Conservation (phyloP, 2,888 invertebrate genomes). For the Oasisia sp. region DNA sequence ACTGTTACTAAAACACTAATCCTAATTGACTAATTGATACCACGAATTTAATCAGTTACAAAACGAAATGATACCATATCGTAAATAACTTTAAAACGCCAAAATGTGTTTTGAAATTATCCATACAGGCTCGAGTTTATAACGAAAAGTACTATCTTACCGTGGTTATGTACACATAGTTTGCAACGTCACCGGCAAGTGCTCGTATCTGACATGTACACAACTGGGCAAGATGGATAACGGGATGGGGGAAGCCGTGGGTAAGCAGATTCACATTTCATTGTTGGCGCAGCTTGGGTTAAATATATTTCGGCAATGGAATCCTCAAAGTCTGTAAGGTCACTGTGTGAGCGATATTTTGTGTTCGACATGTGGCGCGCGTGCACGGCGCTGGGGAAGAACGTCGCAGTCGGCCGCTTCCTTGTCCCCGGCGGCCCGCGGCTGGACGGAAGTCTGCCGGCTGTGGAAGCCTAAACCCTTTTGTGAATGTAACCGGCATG, state of each 20-base stretch:
- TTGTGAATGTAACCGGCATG: not conserved
- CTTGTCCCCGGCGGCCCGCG: not conserved
- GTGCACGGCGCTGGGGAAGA: not conserved
- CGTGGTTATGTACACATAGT: not conserved
- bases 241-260: not conserved
- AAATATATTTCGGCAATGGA: not conserved
- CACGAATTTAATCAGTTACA: not conserved
- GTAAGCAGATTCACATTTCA: not conserved
- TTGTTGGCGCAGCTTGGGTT: not conserved
- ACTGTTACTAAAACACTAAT: not conserved
- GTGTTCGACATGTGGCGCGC: not conserved
- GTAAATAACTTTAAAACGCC: not conserved
- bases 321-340: not conserved
- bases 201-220: constrained; percentile 11
- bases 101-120: not conserved
- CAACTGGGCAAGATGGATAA: constrained; percentile 17
- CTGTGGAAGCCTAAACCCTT: not conserved
- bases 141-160: not conserved
- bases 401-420: not conserved
- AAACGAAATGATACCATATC: not conserved
- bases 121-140: not conserved
- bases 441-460: not conserved
- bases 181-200: constrained; percentile 13
- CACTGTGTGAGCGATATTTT: not conserved
- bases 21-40: not conserved